Base-by-base conservation (phyloP, 1,140 invertebrate species). In the Caenorhabditis tropicalis region DNA sequence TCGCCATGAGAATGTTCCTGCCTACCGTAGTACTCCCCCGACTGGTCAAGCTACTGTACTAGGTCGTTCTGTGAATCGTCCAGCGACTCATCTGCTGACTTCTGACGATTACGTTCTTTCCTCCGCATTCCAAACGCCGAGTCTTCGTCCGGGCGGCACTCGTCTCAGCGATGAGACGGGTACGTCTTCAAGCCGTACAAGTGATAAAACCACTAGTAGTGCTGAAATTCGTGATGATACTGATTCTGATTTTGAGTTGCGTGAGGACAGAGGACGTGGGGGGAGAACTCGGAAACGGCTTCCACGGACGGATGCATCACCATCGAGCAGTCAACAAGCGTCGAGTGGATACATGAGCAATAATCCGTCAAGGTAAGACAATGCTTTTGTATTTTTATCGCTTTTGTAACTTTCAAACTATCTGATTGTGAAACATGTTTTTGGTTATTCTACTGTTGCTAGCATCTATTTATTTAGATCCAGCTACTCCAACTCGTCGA, bases 31-130 rank as follows among this genome's bases (percentile, higher is more conserved):
- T 51, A 85, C 84, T 48, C 84, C 84, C n/a, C 84, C 84, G 29
- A 39, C 39, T 31, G 84, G 84, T 6, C 84, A 85, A 39, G 84
- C 84, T 19, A 60, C 58, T 3, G 60, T 88, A n/a, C 21, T 86
- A 24, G 53, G 82, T 6, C 53, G n/a, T 43, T 56, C 51, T 16
- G 51, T 46, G 46, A 86, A 86, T 29, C 51, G 80, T 7, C 58
- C 83, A n/a, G 87, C 87, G 4, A 49, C 56, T 43, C 82, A 88
- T 31, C 58, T 89, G 43, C 53, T 88, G 33, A 89, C 88, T 27
- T 36, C 27, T 46, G 88, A 89, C 46, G 88, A 89, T 80, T 89
- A 89, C 74, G 88, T 89, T 19, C 65, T 83, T 5, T 53, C 79
- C 53, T 70, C 84, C 5, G 84, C 84, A n/a, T 65, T 85, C 49